Evolutionary conservation across 2,797 vertebrate genomes (phyloP).

Genomic region (Ispidina lecontei): DNA sequence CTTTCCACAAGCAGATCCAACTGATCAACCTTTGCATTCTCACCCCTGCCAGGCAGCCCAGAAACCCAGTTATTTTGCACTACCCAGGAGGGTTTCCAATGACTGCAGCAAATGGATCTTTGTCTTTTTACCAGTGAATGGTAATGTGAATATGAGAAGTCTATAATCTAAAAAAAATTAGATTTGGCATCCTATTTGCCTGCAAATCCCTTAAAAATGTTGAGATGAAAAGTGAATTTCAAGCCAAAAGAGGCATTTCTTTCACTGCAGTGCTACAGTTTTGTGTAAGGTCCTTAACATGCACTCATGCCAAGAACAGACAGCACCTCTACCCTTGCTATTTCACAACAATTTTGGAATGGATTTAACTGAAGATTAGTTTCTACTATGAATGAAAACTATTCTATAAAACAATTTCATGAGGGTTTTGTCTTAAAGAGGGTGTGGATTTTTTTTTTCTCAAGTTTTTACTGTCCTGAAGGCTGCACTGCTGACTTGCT

Average conservation of each 20-base stretch:
- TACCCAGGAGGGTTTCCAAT: not conserved
- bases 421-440: not conserved
- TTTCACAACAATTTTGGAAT: not conserved
- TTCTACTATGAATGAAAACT: not conserved
- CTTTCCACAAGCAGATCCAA: fast-evolving
- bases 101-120: not conserved
- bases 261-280: not conserved
- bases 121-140: not conserved
- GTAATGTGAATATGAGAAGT: not conserved
- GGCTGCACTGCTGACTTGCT: not conserved
- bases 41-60: not conserved
- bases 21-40: not conserved
- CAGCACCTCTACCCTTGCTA: not conserved
- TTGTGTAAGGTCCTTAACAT: not conserved
- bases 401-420: not conserved
- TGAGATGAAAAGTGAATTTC: not conserved
- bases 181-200: not conserved
- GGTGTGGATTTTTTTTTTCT: not conserved
- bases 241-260: not conserved
- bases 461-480: not conserved
- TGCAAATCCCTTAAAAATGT: not conserved
- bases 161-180: not conserved
- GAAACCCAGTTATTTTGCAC: not conserved
- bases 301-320: not conserved
- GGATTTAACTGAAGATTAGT: not conserved